Evolutionary conservation across 2,113 vertebrate genomes (phyloP).

Genomic region (Ptilorrhoa leucosticta): DNA sequence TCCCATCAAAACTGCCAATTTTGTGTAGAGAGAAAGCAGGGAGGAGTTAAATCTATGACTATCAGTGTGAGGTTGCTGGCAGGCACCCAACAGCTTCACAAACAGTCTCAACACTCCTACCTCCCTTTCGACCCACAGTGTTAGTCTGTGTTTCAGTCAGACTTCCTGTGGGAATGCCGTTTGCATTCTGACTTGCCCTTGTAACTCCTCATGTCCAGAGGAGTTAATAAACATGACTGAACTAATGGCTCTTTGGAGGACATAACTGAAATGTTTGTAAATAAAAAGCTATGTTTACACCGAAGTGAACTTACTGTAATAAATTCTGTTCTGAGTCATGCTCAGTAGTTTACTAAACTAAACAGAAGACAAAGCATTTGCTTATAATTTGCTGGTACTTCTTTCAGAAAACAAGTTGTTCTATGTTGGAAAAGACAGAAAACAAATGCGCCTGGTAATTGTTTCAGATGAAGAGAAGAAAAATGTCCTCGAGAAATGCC

Average conservation of each 20-base stretch:
- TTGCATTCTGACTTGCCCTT: neutral
- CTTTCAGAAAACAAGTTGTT: slow-evolving; percentile 75
- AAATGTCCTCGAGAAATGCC: slow-evolving; percentile 69
- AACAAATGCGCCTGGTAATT: slow-evolving; percentile 74
- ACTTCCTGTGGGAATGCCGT: neutral
- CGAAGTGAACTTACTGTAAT: neutral
- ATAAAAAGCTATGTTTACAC: neutral
- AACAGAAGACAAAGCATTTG: neutral
- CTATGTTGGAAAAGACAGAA: slow-evolving; percentile 75
- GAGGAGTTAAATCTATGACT: neutral
- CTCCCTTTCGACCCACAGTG: accelerated
- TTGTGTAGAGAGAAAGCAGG: neutral
- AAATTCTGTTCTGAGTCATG: neutral
- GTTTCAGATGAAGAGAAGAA: slow-evolving; percentile 76
- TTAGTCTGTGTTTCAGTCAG: neutral
- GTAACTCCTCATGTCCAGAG: neutral
- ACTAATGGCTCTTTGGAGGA: neutral
- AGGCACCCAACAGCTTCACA: neutral
- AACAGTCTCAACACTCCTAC: neutral
- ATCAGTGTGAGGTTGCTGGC: neutral
- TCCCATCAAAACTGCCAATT: neutral
- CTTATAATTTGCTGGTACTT: slow-evolving; percentile 15
- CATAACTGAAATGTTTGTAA: neutral
- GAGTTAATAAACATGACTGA: neutral
- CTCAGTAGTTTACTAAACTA: neutral